Evolutionary conservation across 1,140 invertebrate genomes (phyloP).

Genomic region (Apocrypta bakeri): DNA sequence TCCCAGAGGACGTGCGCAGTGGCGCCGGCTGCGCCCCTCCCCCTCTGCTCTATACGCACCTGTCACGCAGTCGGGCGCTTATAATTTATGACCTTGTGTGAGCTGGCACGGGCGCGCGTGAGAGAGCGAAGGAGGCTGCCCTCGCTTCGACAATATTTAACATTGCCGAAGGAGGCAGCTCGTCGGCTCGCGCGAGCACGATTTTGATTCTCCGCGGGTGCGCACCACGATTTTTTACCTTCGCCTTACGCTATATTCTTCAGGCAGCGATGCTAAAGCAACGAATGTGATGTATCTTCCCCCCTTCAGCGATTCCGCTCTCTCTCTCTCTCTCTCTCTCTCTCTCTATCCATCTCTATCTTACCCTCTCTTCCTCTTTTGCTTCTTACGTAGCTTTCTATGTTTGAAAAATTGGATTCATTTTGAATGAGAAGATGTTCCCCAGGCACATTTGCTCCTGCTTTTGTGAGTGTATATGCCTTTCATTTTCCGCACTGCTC

Average conservation of each 20-base stretch:
- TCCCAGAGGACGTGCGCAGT: not conserved
- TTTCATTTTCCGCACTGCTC: not conserved
- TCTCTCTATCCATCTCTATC: no score
- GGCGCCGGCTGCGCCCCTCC: not conserved
- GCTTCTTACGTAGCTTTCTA: not conserved
- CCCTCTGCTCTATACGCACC: not conserved
- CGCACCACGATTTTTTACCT: not conserved
- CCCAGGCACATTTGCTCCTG: not conserved
- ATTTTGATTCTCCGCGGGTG: not conserved
- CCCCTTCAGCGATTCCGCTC: not conserved
- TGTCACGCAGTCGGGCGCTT: not conserved
- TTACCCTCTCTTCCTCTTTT: not conserved
- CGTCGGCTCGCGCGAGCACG: not conserved
- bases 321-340: not conserved
- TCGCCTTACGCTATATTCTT: not conserved
- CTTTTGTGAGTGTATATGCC: not conserved
- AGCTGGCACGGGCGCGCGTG: no score
- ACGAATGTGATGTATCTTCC: not conserved
- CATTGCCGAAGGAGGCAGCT: not conserved
- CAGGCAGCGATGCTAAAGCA: not conserved
- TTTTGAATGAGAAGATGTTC: not conserved
- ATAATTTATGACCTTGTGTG: not conserved
- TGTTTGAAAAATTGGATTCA: constrained; percentile 2
- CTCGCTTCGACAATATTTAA: not conserved
- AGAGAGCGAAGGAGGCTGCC: not conserved